Conservation (phyloP, 2,113 vertebrate species). For the Periophthalmus modestus region DNA sequence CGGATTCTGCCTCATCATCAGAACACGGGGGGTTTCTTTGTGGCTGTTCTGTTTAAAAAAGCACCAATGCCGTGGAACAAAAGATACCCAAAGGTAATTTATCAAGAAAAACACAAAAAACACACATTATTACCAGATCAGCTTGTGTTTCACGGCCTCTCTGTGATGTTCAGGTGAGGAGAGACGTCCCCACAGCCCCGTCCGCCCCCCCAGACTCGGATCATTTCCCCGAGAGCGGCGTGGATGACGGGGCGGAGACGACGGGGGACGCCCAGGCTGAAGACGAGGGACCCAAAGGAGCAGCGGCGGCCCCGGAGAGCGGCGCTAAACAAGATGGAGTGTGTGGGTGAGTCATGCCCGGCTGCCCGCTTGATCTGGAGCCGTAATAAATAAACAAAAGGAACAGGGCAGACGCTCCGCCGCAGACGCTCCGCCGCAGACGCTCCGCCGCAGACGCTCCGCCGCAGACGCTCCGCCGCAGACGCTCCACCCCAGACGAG, state of each 20-base stretch:
- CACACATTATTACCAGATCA: conserved; percentile 13
- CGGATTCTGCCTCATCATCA: conserved; percentile 97
- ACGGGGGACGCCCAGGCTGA: conserved; percentile 59
- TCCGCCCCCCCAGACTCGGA: conserved; percentile 12
- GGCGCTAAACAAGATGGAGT: conserved; percentile 79
- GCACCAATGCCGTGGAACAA: conserved; percentile 95
- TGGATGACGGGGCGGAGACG: conserved; percentile 36
- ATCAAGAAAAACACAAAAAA: conserved; percentile 3
- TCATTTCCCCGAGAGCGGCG: conserved; percentile 23
- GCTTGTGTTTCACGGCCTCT: neutral
- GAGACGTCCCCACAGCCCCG: conserved; percentile 45
- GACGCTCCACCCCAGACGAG: too few relatives aligned
- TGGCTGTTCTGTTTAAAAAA: conserved; percentile 93
- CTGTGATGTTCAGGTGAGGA: conserved; percentile 75
- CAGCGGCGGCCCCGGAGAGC: conserved; percentile 48
- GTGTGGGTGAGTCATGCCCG: conserved; percentile 90
- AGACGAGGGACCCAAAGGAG: conserved; percentile 51
- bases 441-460: too few relatives aligned
- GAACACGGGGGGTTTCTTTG: conserved; percentile 97
- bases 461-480: too few relatives aligned
- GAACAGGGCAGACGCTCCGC: neutral
- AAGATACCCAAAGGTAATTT: conserved; percentile 86
- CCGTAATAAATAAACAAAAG: neutral
- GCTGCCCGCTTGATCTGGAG: too few relatives aligned
- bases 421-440: neutral